Evolutionary conservation across 2,888 invertebrate genomes (phyloP).

Genomic region (Orthosia incerta): DNA sequence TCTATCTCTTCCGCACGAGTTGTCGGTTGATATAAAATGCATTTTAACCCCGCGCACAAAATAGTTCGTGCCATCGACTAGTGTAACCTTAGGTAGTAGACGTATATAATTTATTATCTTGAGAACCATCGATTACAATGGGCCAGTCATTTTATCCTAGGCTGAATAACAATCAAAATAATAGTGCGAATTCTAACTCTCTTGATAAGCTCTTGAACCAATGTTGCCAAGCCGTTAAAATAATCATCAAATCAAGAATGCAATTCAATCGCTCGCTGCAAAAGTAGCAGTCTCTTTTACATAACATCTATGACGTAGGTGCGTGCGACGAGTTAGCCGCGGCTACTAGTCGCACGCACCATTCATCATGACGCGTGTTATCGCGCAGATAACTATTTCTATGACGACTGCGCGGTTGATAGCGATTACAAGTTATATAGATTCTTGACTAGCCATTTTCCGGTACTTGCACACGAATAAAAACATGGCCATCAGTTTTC

Average conservation of each 20-base stretch:
- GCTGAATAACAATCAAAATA: background rate
- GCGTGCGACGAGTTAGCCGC: constrained; percentile 16
- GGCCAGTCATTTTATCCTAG: background rate
- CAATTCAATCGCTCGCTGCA: background rate
- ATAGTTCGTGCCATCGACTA: too few relatives aligned
- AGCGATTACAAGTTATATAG: constrained; percentile 7
- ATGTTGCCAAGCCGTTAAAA: background rate
- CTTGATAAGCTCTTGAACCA: background rate
- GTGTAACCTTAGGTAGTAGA: too few relatives aligned
- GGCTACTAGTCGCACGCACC: constrained; percentile 28
- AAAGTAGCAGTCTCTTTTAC: constrained; percentile 18
- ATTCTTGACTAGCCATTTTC: background rate
- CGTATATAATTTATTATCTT: too few relatives aligned
- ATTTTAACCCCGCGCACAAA: too few relatives aligned
- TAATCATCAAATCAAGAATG: constrained; percentile 20
- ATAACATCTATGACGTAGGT: constrained; percentile 18
- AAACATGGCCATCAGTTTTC: constrained; percentile 7
- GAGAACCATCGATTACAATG: background rate
- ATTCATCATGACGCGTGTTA: constrained; percentile 23
- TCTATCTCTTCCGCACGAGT: too few relatives aligned
- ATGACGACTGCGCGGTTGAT: constrained; percentile 30
- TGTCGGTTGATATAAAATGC: too few relatives aligned
- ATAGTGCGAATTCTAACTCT: background rate
- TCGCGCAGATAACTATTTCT: constrained; percentile 47
- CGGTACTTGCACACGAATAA: constrained; percentile 1